Conservation (phyloP, 2,113 vertebrate species). For the Phalacrocorax pelagicus region DNA sequence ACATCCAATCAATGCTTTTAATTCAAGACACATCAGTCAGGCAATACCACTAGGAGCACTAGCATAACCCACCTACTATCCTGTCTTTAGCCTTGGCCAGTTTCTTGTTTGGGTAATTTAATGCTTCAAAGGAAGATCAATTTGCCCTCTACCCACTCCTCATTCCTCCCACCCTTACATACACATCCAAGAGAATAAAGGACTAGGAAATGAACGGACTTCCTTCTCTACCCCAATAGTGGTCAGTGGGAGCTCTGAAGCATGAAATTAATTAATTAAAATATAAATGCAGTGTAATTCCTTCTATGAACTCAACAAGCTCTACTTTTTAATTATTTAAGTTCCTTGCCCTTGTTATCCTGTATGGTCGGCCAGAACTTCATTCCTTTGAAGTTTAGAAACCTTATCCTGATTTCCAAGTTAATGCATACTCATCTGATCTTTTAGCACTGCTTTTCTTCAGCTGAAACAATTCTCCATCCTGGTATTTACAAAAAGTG, state of each 20-base stretch:
- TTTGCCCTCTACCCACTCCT: not conserved
- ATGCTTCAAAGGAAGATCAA: constrained; percentile 58
- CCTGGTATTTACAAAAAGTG: not conserved
- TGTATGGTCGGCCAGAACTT: constrained; percentile 33
- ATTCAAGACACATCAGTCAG: constrained; percentile 10
- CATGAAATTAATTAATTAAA: constrained; percentile 72
- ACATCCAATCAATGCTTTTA: not conserved
- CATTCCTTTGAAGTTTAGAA: constrained; percentile 50
- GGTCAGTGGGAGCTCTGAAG: constrained; percentile 62
- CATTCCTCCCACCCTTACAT: constrained; percentile 1
- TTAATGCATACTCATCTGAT: constrained; percentile 53
- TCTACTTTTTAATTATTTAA: constrained; percentile 63
- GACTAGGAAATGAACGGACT: constrained; percentile 18
- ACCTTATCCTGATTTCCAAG: constrained; percentile 10
- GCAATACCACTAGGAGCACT: not conserved
- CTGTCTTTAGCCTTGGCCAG: not conserved
- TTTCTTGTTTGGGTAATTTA: constrained; percentile 54
- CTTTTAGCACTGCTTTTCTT: not conserved
- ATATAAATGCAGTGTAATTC: constrained; percentile 54
- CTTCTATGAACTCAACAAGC: constrained; percentile 45
- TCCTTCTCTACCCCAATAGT: constrained; percentile 47
- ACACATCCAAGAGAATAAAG: constrained; percentile 39
- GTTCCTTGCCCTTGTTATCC: constrained; percentile 36
- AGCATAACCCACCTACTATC: not conserved
- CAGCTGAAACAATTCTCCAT: constrained; percentile 1